Base-by-base conservation (phyloP, 2,888 invertebrate species). In the Coleophora deauratella region DNA sequence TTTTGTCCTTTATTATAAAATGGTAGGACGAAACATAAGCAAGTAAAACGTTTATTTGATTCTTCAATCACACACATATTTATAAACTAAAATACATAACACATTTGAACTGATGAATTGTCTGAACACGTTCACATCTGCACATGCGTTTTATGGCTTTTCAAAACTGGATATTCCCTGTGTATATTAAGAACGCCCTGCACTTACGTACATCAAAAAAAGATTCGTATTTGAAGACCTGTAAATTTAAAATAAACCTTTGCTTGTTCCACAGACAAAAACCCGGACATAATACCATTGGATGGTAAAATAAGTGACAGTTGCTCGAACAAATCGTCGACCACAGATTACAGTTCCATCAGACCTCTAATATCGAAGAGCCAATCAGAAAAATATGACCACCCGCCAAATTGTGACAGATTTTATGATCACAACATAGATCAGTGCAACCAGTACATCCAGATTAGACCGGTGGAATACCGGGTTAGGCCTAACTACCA, bases 291-390 rank as follows among this genome's bases (percentile, higher is more conserved):
- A 44, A 85, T 86, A 49, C 84, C 85, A 0, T 49, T 86, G 34
- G 85, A 86, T 49, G 81, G 82, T 0, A 86, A 86, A 70, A 74
- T 81, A 54, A 81, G 75, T 38, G 85, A 86, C 55, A 82, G 66
- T 45, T 81, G 81, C 40, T 82, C 84, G 0, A 81, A 80, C 59
- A 82, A 81, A 52, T 82, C 82, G 0, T 81, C 79, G 0, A 75
- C 78, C 0, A 81, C 81, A 0, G 84, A 84, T 57, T 81, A 84
- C 57, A 79, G 79, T 30, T 72, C 82, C 0, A 78, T 81, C 21
- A 50, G 81, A 44, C 85, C 85, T 0, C 57, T 85, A 0, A 74
- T 85, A 42, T 75, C 82, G 0, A 80, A 78, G 46, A 66, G 68
- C 0, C 57, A 70, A 3, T 52, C 62, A 0, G 84, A 82, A 36